Base-by-base conservation (phyloP, 2,113 vertebrate species). In the Lasiurus borealis region DNA sequence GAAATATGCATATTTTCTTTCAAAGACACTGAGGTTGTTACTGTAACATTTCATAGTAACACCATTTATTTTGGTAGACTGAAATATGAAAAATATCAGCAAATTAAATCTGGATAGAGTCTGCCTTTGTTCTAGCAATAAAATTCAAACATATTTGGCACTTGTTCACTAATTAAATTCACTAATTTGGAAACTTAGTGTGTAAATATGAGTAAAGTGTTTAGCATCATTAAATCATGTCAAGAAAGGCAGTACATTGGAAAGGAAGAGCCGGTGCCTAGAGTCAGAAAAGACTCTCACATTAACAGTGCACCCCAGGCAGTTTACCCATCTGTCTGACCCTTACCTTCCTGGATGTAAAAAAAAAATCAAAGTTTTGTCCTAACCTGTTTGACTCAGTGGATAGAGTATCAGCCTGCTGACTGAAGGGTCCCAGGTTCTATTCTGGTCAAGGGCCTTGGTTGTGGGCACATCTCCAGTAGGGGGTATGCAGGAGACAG, bases 1-100 rank as follows among this genome's bases (percentile, higher is more conserved):
- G 25, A 96, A 96, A 93, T 72, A 68, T 73, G 72, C 8, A 8
- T 57, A 87, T 86, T 94, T 96, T 59, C 69, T 86, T 93, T 69
- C 84, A 84, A 93, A 93, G 76, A 73, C 27, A 87, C 44, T 34
- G 52, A 91, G 36, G 9, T 85, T 66, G 40, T 87, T 90, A 23
- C 46, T 91, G 5, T 86, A 73, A 76, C 27, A 44, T 88, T 77
- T 96, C 89, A 78, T n/a, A 71, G 40, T 73, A 89, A 82, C 72
- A 62, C 25, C 48, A 85, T 91, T 95, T 94, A 76, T 81, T 90
- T 90, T 72, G 13, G 21, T 78, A 80, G 66, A 73, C 40, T 62
- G 57, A 91, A 93, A 71, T 80, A 83, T 71, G 59, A 88, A 92
- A 85, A 64, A 81, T 62, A 68, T 4, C 12, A 69, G 44, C 15